These are phyloP conservation scores for Picathartes gymnocephalus DNA, from an alignment of 2,113 vertebrate genomes.

Conservation along the genomic window DNA sequence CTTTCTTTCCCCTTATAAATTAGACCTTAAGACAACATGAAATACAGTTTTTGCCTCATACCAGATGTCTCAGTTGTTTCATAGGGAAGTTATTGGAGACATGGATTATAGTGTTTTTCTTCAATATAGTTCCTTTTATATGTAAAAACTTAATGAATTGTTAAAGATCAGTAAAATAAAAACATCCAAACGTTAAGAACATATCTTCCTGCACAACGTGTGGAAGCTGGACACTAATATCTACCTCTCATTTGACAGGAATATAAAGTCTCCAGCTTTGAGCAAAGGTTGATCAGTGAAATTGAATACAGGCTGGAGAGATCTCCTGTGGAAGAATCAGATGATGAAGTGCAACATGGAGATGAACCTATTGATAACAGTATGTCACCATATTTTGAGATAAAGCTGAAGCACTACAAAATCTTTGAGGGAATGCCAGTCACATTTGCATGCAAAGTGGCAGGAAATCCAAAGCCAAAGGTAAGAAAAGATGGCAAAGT, in stretches of 20 bases:
- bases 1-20: constrained; percentile 11
- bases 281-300: constrained; percentile 96
- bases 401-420: constrained; percentile 94
- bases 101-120: constrained; percentile 2
- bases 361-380: constrained; percentile 68
- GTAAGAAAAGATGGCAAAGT: constrained; percentile 60
- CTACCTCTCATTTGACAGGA: constrained; percentile 73
- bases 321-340: constrained; percentile 90
- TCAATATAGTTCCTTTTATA: constrained; percentile 27
- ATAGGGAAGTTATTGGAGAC: background rate
- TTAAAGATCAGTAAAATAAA: constrained; percentile 3
- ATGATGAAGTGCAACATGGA: constrained; percentile 84
- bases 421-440: constrained; percentile 96
- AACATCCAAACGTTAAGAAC: background rate
- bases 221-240: background rate
- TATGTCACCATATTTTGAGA: constrained; percentile 80
- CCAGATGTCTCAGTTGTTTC: constrained; percentile 43
- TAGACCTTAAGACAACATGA: constrained; percentile 42
- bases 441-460: constrained; percentile 90
- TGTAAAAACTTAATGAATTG: constrained; percentile 23
- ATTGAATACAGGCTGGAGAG: constrained; percentile 95
- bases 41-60: constrained; percentile 17
- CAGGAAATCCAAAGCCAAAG: constrained; percentile 92
- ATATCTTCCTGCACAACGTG: background rate
- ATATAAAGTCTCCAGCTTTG: constrained; percentile 98